Evolutionary conservation across 2,113 vertebrate genomes (phyloP).

Genomic region (Bettongia penicillata): DNA sequence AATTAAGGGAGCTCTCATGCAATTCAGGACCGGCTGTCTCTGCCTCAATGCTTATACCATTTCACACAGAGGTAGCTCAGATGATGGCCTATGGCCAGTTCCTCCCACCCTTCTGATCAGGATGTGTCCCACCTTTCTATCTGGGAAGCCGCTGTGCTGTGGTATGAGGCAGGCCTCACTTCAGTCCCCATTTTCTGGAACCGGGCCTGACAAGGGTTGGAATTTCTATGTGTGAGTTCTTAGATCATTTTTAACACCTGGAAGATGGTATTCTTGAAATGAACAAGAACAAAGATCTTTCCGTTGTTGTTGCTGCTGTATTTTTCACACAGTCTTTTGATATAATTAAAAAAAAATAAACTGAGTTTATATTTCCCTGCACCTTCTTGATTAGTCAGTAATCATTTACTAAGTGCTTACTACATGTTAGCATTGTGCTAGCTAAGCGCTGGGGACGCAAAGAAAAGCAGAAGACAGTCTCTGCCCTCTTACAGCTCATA

Average conservation of each 20-base stretch:
- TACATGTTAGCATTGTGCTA: too few species aligned
- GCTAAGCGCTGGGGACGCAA: too few species aligned
- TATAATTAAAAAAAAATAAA: neutral
- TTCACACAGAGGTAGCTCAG: neutral
- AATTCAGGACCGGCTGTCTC: slow-evolving; percentile 47
- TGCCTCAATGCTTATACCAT: neutral
- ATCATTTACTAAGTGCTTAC: too few species aligned
- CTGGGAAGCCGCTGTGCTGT: neutral
- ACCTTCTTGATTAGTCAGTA: neutral
- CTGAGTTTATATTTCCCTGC: neutral
- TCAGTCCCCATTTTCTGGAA: neutral
- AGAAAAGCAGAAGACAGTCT: too few species aligned
- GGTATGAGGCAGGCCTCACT: neutral
- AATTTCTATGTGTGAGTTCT: neutral
- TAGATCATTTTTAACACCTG: neutral
- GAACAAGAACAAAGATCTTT: neutral
- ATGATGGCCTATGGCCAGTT: neutral
- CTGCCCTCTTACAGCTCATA: too few species aligned
- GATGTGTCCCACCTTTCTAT: neutral
- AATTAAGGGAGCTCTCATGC: slow-evolving; percentile 71
- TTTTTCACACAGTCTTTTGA: neutral
- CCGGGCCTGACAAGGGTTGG: neutral
- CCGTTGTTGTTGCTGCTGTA: neutral
- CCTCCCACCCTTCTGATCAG: neutral
- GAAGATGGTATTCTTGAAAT: neutral